phyloP scores from a whole-genome alignment of 2,113 vertebrate genomes.

The Gobio gobio region DNA sequence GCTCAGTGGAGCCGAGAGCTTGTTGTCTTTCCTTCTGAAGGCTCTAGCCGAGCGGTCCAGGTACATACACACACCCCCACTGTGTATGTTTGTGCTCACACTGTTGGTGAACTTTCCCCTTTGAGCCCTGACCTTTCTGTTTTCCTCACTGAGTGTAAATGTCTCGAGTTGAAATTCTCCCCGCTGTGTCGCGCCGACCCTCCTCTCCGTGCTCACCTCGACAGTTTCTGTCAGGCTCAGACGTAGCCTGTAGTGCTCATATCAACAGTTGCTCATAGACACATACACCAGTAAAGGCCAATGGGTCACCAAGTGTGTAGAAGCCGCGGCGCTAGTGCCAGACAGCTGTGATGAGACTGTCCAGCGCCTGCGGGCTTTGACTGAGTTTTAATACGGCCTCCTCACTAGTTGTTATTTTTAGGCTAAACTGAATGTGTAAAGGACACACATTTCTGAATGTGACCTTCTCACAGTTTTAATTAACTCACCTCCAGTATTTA shows the following conservation, averaged over 20 bases:
- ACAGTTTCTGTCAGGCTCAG: conserved; percentile 8
- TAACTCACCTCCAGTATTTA: conserved; percentile 15
- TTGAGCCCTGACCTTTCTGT: conserved; percentile 18
- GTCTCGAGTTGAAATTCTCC: conserved; percentile 6
- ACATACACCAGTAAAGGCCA: conserved; percentile 29
- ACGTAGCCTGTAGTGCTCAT: conserved; percentile 5
- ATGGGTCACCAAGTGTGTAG: not conserved
- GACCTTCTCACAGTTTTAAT: not conserved
- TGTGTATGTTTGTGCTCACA: conserved; percentile 18
- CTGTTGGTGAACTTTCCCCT: conserved; percentile 1
- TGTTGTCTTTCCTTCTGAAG: conserved; percentile 75
- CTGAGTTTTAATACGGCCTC: not conserved
- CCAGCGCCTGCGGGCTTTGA: not conserved
- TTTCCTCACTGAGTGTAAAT: not conserved
- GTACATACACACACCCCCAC: conserved; percentile 64
- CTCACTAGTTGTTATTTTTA: conserved; percentile 6
- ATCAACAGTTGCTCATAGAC: conserved; percentile 18
- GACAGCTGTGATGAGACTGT: conserved; percentile 11
- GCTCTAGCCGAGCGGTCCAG: conserved; percentile 76
- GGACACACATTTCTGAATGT: conserved; percentile 3
- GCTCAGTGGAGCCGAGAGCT: conserved; percentile 77
- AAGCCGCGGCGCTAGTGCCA: not conserved
- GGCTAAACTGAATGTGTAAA: not conserved
- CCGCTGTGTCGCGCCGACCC: not conserved
- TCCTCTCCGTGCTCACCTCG: not conserved